These are phyloP conservation scores for Psephotus haematonotus DNA, from an alignment of 2,113 vertebrate species.

Conservation along the genomic window DNA sequence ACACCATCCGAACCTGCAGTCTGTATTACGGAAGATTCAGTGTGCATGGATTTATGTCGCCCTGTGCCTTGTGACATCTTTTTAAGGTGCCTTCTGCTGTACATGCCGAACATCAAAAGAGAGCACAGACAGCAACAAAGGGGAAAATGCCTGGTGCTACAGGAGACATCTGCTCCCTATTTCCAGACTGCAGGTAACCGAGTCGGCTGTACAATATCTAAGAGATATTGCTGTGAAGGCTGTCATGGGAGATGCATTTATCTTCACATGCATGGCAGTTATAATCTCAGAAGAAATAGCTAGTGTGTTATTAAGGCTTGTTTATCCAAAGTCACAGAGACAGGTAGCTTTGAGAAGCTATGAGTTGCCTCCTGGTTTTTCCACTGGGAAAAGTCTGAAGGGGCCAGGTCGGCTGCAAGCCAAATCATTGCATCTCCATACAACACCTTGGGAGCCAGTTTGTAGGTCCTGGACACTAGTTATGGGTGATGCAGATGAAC, in stretches of 20 bases:
- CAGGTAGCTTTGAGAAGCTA: background rate
- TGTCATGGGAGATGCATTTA: background rate
- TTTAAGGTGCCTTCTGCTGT: background rate
- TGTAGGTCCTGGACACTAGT: background rate
- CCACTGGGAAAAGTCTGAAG: background rate
- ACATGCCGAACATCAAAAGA: background rate
- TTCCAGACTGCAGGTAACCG: background rate
- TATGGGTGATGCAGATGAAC: background rate
- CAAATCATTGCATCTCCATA: background rate
- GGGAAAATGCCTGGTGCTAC: background rate
- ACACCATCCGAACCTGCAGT: background rate
- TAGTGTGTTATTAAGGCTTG: background rate
- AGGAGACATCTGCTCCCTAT: background rate
- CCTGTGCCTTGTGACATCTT: background rate
- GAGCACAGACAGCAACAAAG: background rate
- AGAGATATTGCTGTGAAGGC: background rate
- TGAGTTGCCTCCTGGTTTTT: background rate
- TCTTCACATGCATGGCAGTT: background rate
- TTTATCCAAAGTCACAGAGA: background rate
- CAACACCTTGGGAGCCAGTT: fast-evolving
- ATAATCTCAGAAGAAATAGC: background rate
- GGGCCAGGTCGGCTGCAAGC: fast-evolving
- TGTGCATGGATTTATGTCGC: background rate
- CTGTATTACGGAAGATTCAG: background rate
- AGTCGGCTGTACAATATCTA: background rate